Percentiles rank a stretch among this genome's conserved stretches.
These are phyloP conservation scores for Phylloscopus trochiloides DNA, from an alignment of 2,113 vertebrate species.

Conservation along the genomic window DNA sequence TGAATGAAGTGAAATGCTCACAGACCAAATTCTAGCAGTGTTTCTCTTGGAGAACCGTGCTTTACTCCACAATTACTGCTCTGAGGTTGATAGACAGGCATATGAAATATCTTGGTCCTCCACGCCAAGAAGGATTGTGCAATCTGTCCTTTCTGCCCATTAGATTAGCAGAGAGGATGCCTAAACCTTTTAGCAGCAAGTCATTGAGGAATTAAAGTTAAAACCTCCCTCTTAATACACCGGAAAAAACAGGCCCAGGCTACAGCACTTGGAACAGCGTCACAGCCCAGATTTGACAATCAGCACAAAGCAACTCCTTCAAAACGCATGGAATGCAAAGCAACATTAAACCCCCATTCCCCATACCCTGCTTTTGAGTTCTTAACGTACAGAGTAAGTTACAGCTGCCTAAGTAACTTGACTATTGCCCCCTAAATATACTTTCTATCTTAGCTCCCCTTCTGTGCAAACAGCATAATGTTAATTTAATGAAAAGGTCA, in stretches of 20 bases:
- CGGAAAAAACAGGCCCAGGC: not conserved
- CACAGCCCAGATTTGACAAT: not conserved
- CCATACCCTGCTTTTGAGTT: not conserved
- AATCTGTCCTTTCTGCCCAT: not conserved
- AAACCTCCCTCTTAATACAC: not conserved
- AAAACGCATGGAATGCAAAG: not conserved
- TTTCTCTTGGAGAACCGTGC: not conserved
- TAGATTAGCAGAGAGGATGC: not conserved
- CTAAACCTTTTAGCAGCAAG: not conserved
- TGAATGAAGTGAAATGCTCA: not conserved
- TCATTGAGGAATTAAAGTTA: not conserved
- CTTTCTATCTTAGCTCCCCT: constrained; percentile 1
- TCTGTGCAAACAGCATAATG: not conserved
- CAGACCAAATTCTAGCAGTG: not conserved
- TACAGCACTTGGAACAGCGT: not conserved
- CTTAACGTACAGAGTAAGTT: not conserved
- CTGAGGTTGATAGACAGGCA: not conserved
- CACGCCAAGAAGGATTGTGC: not conserved
- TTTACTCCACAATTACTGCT: not conserved
- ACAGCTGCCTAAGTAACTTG: constrained; percentile 49
- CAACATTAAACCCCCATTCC: not conserved
- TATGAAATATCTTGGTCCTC: not conserved
- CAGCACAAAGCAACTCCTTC: not conserved
- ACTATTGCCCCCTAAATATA: constrained; percentile 26
- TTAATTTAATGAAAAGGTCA: constrained; percentile 57